Evolutionary conservation across 2,888 invertebrate species (phyloP).

Genomic region (Lymantria dispar): DNA sequence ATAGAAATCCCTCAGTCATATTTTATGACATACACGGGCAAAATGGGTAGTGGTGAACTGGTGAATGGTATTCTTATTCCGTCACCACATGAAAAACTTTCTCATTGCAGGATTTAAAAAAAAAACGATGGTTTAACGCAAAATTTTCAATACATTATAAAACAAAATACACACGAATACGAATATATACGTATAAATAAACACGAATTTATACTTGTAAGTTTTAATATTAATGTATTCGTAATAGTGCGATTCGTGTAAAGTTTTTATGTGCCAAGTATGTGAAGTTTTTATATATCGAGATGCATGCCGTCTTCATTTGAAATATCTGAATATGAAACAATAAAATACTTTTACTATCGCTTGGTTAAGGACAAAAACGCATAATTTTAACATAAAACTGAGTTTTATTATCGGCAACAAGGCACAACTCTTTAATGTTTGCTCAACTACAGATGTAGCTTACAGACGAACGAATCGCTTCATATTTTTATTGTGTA

Average conservation of each 20-base stretch:
- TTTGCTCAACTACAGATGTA: slow-evolving; percentile 34
- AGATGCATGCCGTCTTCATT: slow-evolving; percentile 36
- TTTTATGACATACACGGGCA: no score
- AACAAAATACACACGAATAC: no score
- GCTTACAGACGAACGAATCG: slow-evolving; percentile 15
- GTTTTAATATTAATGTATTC: slow-evolving; percentile 18
- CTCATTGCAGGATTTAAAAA: no score
- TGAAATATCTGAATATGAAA: slow-evolving; percentile 38
- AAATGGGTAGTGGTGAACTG: no score
- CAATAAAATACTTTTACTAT: slow-evolving; percentile 61
- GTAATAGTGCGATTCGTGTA: slow-evolving; percentile 35
- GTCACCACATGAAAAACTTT: no score
- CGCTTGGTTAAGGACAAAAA: slow-evolving; percentile 45
- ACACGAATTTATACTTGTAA: no score
- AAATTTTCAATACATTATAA: no score
- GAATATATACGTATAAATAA: no score
- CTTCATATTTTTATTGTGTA: slow-evolving; percentile 24
- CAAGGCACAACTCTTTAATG: slow-evolving; percentile 51
- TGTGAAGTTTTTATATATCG: slow-evolving; percentile 52
- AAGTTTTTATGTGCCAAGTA: slow-evolving; percentile 51
- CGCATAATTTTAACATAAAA: slow-evolving; percentile 67
- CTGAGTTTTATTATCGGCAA: slow-evolving; percentile 55
- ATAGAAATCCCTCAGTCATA: no score
- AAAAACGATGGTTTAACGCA: no score
- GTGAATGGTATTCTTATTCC: no score